Conservation (phyloP, 2,113 vertebrate species). For the Tachysurus vachellii region DNA sequence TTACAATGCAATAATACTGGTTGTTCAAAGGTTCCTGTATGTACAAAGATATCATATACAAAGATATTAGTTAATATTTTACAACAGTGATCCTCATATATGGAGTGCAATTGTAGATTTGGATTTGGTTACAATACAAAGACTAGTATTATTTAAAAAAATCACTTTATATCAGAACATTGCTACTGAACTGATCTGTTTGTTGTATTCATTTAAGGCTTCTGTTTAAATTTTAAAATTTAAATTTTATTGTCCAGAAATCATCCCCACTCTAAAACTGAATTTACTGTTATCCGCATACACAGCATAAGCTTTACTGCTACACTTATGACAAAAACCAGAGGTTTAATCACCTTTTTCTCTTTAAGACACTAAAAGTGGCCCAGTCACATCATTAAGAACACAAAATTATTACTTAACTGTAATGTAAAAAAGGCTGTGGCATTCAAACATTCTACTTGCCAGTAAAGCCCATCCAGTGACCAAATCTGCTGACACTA, state of each 20-base stretch:
- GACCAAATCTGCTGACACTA: neutral
- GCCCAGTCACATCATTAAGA: too few species aligned
- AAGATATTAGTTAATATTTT: neutral
- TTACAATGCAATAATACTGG: conserved; percentile 4
- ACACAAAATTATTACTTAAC: too few species aligned
- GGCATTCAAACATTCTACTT: neutral
- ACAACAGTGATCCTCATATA: neutral
- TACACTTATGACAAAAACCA: neutral
- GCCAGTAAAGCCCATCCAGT: neutral
- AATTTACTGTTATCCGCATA: neutral
- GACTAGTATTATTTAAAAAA: neutral
- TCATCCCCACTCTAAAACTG: too few species aligned
- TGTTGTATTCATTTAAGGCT: neutral
- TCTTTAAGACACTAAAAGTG: neutral
- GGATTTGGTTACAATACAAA: neutral
- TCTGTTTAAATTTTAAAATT: neutral
- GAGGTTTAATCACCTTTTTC: neutral
- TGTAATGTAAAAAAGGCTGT: neutral
- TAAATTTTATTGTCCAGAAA: neutral
- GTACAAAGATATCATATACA: neutral
- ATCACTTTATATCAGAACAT: neutral
- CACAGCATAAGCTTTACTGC: neutral
- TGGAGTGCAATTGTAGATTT: neutral
- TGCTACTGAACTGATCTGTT: neutral
- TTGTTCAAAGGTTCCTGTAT: neutral